Evolutionary conservation across 2,113 vertebrate genomes (phyloP), one percentile per base, ranked within the genome.

Genomic region (Sitta europaea): DNA sequence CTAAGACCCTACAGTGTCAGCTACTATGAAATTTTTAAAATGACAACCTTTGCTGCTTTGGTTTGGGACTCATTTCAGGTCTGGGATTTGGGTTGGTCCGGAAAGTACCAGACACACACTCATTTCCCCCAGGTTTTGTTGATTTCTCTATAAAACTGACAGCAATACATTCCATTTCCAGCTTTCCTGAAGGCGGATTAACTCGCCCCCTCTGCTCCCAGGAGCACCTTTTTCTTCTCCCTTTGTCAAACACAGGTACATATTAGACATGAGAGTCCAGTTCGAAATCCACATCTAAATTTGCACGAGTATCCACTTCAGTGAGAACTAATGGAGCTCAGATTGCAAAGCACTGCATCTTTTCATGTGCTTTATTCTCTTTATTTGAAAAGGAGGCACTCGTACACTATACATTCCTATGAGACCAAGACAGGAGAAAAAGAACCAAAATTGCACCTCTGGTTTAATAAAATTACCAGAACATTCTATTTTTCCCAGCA

Each of bases 271-370:
- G 50, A 57, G 35, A 51, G 23, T 38, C 1, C 6, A 73, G 88
- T 77, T 92, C 55, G 86, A 95, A 92, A 84, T 77, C 40, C 38
- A 47, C 1, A 1, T 66, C 76, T 84, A 80, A 58, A 94, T 86
- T 92, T 86, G 65, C 48, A 43, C 3, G 1, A 92, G 51, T 70
- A 59, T 40, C 59, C 38, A 80, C 55, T 86, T 77, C 17, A 55
- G 55, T 67, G 36, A 80, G 88, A 88, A 92, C 81, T 62, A 76
- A 88, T 8, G n/a, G 19, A 36, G 65, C 38, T 94, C 68, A 51
- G 55, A 33, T 19, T n/a, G 28, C 12, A 81, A 94, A 86, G 55
- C 15, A 3, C 27, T 50, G 67, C 38, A 84, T 71, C 63, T 70
- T 62, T 62, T 67, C 6, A 5, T 29, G 0, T 3, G 14, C 17